These are phyloP conservation scores for Eulemur rubriventer DNA, from an alignment of 2,797 vertebrate genomes.

Conservation along the genomic window DNA sequence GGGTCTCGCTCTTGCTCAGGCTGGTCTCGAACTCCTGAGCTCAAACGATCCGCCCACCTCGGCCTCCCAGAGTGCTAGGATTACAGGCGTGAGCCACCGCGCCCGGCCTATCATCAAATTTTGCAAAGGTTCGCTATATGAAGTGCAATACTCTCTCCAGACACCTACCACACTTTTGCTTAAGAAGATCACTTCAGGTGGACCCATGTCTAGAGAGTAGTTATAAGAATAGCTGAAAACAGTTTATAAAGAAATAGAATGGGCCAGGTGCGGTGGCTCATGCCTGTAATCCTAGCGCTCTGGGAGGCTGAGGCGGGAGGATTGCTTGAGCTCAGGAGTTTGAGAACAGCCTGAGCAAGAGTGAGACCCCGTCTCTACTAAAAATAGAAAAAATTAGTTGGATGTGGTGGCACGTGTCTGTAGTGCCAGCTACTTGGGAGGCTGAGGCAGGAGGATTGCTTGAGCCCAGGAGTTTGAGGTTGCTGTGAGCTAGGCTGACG, in stretches of 20 bases:
- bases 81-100: too few species aligned
- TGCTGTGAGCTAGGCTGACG: not conserved
- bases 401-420: not conserved
- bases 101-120: too few species aligned
- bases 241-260: not conserved
- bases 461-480: not conserved
- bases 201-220: not conserved
- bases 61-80: too few species aligned
- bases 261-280: not conserved
- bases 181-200: not conserved
- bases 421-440: not conserved
- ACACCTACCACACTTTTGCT: not conserved
- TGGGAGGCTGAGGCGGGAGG: not conserved
- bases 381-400: not conserved
- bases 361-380: not conserved
- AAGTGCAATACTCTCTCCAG: not conserved
- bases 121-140: not conserved
- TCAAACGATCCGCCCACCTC: too few species aligned
- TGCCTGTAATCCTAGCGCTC: not conserved
- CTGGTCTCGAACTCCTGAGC: too few species aligned
- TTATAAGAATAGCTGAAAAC: not conserved
- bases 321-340: not conserved
- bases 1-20: too few species aligned
- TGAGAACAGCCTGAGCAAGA: not conserved
- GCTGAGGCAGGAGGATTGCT: not conserved